Base-by-base conservation (phyloP, 2,888 invertebrate species). In the Limenitis camilla region DNA sequence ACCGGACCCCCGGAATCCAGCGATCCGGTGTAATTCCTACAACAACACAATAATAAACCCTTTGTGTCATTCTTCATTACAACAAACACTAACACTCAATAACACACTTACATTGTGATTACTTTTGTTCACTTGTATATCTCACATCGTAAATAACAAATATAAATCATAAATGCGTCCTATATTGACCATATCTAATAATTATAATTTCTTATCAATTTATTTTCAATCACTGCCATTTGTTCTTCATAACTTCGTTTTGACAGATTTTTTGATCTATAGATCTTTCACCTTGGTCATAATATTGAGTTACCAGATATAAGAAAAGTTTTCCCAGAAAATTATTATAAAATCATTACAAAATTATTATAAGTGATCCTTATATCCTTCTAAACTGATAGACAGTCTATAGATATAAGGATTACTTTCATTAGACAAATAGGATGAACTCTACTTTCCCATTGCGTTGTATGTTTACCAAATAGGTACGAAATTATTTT, bases 1-100 rank as follows among this genome's bases (percentile, higher is more conserved):
- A 78, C 74, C 61, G 81, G 82, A 63, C 85, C 84, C 66, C 78
- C 74, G 61, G 81, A 81, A 63, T 74, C 77, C 60, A 65, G 55
- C 49, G 64, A 68, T 61, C 63, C 71, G 62, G 77, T 82, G 63
- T 68, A 61, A 68, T 84, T 85, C 86, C 86, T 85, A 61, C 56
- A 72, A 64, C 56, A 64, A 51, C 48, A 61, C 49, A 60, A 60
- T 46, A 60, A 61, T 58, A 64, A 67, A 65, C 64, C 59, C 63
- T 58, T 64, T 66, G 64, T 64, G 61, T 66, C 68, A 69, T 59
- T 61, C 45, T 59, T 60, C 60, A 52, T 52, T 53, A 48, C 61
- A 58, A 61, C 58, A 58, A 32, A 53, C 31, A 53, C 47, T 43
- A 10, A 60, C 55, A 72, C 72, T 75, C 71, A 71, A 67, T 67